Evolutionary conservation across 2,888 invertebrate genomes (phyloP).

Genomic region (Hipparchia semele): DNA sequence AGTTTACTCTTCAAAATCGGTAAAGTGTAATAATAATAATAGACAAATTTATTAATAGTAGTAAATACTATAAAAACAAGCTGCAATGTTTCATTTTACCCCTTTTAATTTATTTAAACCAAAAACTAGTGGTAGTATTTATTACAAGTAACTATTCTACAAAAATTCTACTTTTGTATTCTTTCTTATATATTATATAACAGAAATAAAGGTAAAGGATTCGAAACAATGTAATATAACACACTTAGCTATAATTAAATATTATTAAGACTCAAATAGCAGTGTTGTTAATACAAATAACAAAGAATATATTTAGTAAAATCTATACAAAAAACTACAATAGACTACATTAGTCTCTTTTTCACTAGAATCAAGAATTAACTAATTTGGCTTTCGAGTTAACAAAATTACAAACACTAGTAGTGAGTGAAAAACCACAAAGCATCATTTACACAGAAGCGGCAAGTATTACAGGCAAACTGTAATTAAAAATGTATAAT

Average conservation of each 20-base stretch:
- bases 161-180: too few relatives aligned
- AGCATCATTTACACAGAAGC: too few relatives aligned
- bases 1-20: not conserved
- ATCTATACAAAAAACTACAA: conserved; percentile 2
- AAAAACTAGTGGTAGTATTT: not conserved
- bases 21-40: not conserved
- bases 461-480: too few relatives aligned
- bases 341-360: not conserved
- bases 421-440: too few relatives aligned
- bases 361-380: not conserved
- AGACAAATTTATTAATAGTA: not conserved
- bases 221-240: not conserved
- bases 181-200: too few relatives aligned
- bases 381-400: not conserved
- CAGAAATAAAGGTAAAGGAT: too few relatives aligned
- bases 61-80: not conserved
- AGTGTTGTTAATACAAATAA: not conserved
- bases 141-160: not conserved
- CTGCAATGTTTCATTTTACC: conserved; percentile 3
- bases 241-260: too few relatives aligned
- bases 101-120: not conserved
- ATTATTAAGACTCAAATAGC: too few relatives aligned
- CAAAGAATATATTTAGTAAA: not conserved
- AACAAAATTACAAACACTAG: not conserved
- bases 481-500: too few relatives aligned